These are phyloP conservation scores for Drosophila barbarae DNA, from an alignment of 2,888 invertebrate species.

Conservation along the genomic window DNA sequence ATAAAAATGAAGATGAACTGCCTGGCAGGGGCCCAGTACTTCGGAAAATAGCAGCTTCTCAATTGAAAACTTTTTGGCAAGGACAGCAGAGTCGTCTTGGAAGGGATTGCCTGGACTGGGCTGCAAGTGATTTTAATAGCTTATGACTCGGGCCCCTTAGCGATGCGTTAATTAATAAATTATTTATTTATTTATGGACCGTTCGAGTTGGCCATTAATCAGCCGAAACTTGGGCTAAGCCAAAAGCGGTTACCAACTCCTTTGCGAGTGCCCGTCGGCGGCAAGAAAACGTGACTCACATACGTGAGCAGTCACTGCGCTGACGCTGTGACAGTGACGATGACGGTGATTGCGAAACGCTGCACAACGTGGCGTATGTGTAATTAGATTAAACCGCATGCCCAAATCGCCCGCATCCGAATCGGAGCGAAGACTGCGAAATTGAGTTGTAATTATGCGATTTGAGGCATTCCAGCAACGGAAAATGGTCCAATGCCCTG, in stretches of 20 bases:
- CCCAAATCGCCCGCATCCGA: slow-evolving; percentile 55
- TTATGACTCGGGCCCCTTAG: slow-evolving; percentile 38
- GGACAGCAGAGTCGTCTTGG: slow-evolving; percentile 27
- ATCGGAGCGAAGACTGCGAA: slow-evolving; percentile 57
- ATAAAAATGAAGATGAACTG: slow-evolving; percentile 65
- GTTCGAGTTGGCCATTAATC: slow-evolving; percentile 72
- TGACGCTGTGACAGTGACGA: slow-evolving; percentile 23
- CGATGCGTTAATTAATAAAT: slow-evolving; percentile 75
- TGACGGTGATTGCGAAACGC: slow-evolving; percentile 57
- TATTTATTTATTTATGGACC: slow-evolving; percentile 71
- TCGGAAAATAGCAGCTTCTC: slow-evolving; percentile 22
- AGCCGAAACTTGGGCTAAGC: slow-evolving; percentile 45
- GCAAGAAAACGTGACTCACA: slow-evolving; percentile 71
- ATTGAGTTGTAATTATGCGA: slow-evolving; percentile 72
- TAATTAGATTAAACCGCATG: slow-evolving; percentile 73
- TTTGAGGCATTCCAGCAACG: slow-evolving; percentile 54
- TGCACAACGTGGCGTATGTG: slow-evolving; percentile 74
- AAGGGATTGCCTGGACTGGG: neutral
- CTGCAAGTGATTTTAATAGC: slow-evolving; percentile 43
- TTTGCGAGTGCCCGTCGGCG: slow-evolving; percentile 63
- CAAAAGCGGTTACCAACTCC: slow-evolving; percentile 62
- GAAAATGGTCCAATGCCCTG: slow-evolving; percentile 42
- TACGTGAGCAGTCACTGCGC: slow-evolving; percentile 38
- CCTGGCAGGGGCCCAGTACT: slow-evolving; percentile 31
- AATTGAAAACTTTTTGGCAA: slow-evolving; percentile 20